These are phyloP conservation scores for Seriola quinqueradiata DNA, from an alignment of 2,113 vertebrate species.

Conservation along the genomic window DNA sequence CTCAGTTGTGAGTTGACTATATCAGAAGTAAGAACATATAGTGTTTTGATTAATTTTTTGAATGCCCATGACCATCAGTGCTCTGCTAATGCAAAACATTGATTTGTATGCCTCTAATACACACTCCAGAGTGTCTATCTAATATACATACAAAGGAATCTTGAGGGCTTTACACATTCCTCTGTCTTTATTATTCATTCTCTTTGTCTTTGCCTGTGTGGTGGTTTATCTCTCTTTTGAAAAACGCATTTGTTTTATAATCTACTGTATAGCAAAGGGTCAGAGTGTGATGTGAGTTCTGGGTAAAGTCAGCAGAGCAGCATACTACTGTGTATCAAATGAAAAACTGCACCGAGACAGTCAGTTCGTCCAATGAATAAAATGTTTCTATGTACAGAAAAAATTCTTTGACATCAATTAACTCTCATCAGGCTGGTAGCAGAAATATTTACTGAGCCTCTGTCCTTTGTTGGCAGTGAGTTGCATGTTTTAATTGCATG, in stretches of 20 bases:
- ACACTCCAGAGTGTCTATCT: background rate
- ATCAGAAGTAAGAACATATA: background rate
- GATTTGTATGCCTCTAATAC: background rate
- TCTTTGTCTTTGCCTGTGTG: conserved; percentile 7
- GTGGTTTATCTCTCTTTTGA: background rate
- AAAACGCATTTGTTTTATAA: conserved; percentile 29
- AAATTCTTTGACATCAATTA: conserved; percentile 75
- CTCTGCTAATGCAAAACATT: conserved; percentile 9
- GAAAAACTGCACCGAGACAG: conserved; percentile 32
- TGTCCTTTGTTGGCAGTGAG: conserved; percentile 46
- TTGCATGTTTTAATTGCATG: conserved; percentile 62
- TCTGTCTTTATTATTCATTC: conserved; percentile 10
- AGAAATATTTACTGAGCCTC: conserved; percentile 47
- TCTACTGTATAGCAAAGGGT: conserved; percentile 4
- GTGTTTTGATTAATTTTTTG: conserved; percentile 11
- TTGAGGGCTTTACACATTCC: background rate
- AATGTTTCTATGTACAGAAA: conserved; percentile 45
- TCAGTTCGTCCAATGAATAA: conserved; percentile 40
- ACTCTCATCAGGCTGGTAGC: conserved; percentile 50
- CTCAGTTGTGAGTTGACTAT: conserved; percentile 1
- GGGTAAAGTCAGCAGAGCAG: conserved; percentile 18
- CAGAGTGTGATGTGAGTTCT: conserved; percentile 18
- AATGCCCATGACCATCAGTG: conserved; percentile 14
- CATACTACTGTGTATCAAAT: conserved; percentile 20
- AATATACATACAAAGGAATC: conserved; percentile 10